Percentiles rank a stretch among this genome's conserved stretches.
phyloP scores from a whole-genome alignment of 2,113 vertebrate species.

The Hypocryptadius cinnamomeus region DNA sequence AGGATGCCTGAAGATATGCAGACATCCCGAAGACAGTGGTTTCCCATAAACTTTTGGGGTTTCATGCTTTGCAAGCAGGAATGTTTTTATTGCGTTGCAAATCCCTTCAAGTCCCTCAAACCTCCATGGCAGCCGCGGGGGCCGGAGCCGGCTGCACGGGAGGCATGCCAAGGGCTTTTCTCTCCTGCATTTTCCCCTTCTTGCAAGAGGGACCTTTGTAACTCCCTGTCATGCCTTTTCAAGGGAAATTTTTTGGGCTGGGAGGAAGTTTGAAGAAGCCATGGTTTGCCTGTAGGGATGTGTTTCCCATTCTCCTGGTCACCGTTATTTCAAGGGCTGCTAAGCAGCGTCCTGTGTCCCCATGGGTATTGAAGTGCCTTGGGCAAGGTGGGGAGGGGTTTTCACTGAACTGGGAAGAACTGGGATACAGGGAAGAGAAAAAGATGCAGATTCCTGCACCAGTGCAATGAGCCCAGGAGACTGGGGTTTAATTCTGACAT shows the following conservation, averaged over 20 bases:
- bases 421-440: background rate
- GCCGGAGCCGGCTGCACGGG: background rate
- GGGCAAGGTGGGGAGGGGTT: background rate
- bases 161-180: background rate
- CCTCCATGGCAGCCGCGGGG: background rate
- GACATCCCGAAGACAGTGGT: slow-evolving; percentile 66
- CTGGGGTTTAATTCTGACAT: background rate
- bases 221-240: background rate
- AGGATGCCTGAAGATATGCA: slow-evolving; percentile 68
- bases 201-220: background rate
- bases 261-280: background rate
- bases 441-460: background rate
- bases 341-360: fast-evolving
- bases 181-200: background rate
- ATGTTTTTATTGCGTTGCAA: slow-evolving; percentile 57
- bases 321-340: background rate
- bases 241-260: background rate
- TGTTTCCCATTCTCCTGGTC: background rate
- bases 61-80: slow-evolving; percentile 61
- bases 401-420: background rate
- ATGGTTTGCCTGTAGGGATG: background rate
- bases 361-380: fast-evolving
- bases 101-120: slow-evolving; percentile 29
- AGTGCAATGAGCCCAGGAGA: background rate
- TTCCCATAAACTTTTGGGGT: slow-evolving; percentile 65